Base-by-base conservation (phyloP, 2,888 invertebrate genomes). In the Eurois occulta region DNA sequence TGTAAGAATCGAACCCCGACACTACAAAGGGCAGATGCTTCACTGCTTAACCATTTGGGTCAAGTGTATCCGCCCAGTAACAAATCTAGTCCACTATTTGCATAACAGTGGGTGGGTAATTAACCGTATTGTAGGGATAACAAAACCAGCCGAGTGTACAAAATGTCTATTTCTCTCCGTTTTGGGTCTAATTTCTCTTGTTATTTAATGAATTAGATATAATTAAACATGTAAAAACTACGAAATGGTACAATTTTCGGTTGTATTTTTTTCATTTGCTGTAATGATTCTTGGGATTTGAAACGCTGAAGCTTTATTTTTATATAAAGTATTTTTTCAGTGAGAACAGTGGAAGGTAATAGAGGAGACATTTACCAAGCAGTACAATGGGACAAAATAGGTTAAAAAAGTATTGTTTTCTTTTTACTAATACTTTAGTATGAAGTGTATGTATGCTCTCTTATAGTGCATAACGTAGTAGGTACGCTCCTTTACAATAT, bases 51-150 rank as follows among this genome's bases (percentile, higher is more conserved):
- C 64, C 58, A 72, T 82, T 72, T 68, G 32, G 83, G 83, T 82
- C 83, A 82, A 82, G 83, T 78, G 58, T 69, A 74, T 24, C 70
- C 62, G n/a, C 16, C 64, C n/a, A 66, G 58, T 62, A 55, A 79
- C 43, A 41, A 69, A 78, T 68, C 78, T 82, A 71, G 83, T 64
- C 32, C 82, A 72, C 58, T 65, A 82, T 85, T 85, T 79, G 74
- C 82, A 85, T 82, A 76, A 77, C 74, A 66, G 28, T 76, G 68
- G 68, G 46, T 65, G 10, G 65, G 52, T 71, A 83, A 86, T 86
- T 86, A 78, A 68, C 71, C 52, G 58, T 77, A 55, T 55, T 75
- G 55, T 72, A 35, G 24, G 58, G 67, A 68, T 78, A 68, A 75
- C 62, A 75, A 65, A 77, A 52, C 62, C 83, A 75, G n/a, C 32